Conservation (phyloP, 2,113 vertebrate genomes). For the Balaeniceps rex region DNA sequence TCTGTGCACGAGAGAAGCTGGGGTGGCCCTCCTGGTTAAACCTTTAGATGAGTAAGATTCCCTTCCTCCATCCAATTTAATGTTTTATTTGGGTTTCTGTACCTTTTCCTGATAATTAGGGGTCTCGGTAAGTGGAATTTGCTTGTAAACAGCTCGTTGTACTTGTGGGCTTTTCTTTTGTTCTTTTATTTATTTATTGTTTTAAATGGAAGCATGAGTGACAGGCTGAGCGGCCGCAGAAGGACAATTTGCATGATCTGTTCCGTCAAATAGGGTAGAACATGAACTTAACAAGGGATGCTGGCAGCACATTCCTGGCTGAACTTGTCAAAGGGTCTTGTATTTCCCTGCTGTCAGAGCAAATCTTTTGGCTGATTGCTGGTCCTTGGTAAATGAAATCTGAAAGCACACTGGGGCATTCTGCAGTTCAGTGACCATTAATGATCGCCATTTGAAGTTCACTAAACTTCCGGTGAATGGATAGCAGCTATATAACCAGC, state of each 20-base stretch:
- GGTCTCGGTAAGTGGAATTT: background rate
- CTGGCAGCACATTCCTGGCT: slow-evolving; percentile 22
- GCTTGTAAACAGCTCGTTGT: background rate
- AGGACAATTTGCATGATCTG: slow-evolving; percentile 67
- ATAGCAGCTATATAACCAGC: slow-evolving; percentile 63
- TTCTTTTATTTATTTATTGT: slow-evolving; percentile 47
- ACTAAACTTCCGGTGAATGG: slow-evolving; percentile 76
- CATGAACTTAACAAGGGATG: slow-evolving; percentile 54
- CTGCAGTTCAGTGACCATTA: slow-evolving; percentile 78
- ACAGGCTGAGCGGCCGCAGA: background rate
- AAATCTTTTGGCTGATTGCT: slow-evolving; percentile 71
- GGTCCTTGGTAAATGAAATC: slow-evolving; percentile 75
- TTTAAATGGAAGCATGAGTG: slow-evolving; percentile 18
- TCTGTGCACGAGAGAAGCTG: background rate
- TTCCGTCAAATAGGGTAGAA: slow-evolving; percentile 53
- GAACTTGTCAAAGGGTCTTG: slow-evolving; percentile 61
- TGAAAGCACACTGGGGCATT: slow-evolving; percentile 76
- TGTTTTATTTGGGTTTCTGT: background rate
- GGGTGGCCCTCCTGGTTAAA: background rate
- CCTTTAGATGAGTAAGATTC: background rate
- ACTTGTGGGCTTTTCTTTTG: slow-evolving; percentile 1
- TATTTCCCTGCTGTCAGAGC: slow-evolving; percentile 73
- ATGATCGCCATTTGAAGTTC: slow-evolving; percentile 79
- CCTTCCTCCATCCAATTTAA: background rate
- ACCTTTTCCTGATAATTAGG: slow-evolving; percentile 6